phyloP scores from a whole-genome alignment of 1,140 invertebrate genomes.

The Apocrypta bakeri region DNA sequence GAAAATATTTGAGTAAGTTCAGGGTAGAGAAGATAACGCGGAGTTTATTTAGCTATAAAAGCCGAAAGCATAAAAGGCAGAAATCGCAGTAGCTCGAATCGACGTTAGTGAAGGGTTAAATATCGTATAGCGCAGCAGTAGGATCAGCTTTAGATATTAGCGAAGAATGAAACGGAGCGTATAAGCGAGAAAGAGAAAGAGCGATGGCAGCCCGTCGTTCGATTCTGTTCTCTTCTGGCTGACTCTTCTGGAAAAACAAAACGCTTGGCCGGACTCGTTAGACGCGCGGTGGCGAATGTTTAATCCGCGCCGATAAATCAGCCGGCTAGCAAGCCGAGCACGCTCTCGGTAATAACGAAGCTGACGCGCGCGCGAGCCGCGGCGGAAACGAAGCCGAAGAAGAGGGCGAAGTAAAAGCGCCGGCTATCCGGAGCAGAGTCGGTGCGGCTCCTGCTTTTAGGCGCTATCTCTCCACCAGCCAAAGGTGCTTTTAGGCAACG shows the following conservation, averaged over 20 bases:
- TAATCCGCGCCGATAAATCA: conserved; percentile 66
- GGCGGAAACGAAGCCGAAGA: conserved; percentile 62
- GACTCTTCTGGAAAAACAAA: conserved; percentile 50
- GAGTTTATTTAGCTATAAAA: conserved; percentile 23
- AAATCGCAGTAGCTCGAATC: conserved; percentile 4
- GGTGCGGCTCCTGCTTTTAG: conserved; percentile 58
- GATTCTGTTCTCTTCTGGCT: neutral
- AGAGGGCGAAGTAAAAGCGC: conserved; percentile 61
- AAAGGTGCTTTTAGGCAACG: conserved; percentile 41
- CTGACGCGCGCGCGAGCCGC: conserved; percentile 41
- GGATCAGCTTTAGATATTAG: neutral
- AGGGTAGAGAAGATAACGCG: neutral
- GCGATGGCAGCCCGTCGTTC: neutral
- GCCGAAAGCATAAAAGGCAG: conserved; percentile 5
- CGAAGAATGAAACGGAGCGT: neutral
- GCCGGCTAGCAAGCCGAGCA: conserved; percentile 53
- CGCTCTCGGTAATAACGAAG: conserved; percentile 61
- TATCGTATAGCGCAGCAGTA: neutral
- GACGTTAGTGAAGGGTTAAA: conserved; percentile 24
- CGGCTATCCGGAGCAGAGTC: conserved; percentile 54
- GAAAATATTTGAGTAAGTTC: neutral
- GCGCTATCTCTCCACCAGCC: conserved; percentile 56
- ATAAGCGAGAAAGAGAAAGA: conserved; percentile 11
- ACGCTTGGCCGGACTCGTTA: conserved; percentile 57
- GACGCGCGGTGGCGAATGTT: conserved; percentile 60